phyloP scores from a whole-genome alignment of 1,140 invertebrate genomes.

The Sminthurides bifidus region DNA sequence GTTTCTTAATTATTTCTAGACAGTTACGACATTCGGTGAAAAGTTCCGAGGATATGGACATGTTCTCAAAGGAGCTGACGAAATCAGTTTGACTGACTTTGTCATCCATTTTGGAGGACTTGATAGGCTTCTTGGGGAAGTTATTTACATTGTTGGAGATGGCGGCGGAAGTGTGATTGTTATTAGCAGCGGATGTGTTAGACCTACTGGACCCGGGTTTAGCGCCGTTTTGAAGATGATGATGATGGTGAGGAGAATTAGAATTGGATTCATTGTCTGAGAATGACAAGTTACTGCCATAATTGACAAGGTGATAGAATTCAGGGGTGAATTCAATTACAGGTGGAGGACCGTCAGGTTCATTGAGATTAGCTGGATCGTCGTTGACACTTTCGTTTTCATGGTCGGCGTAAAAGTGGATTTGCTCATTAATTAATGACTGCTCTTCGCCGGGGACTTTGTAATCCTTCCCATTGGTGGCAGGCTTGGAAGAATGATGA shows the following conservation, averaged over 20 bases:
- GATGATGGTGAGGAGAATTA: slow-evolving; percentile 9
- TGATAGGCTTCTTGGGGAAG: neutral
- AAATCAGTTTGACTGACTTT: slow-evolving; percentile 32
- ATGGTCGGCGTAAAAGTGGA: neutral
- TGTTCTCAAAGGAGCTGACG: slow-evolving; percentile 22
- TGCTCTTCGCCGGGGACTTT: too few species aligned
- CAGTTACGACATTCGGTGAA: slow-evolving; percentile 30
- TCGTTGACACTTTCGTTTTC: slow-evolving; percentile 14
- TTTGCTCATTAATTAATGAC: slow-evolving; percentile 7
- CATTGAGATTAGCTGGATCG: neutral
- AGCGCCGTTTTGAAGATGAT: neutral
- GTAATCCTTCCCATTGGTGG: slow-evolving; percentile 8
- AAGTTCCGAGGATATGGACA: slow-evolving; percentile 27
- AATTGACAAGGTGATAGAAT: slow-evolving; percentile 30
- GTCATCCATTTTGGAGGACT: slow-evolving; percentile 21
- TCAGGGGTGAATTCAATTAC: slow-evolving; percentile 30
- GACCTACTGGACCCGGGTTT: neutral
- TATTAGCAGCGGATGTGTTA: neutral
- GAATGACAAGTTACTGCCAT: slow-evolving; percentile 25
- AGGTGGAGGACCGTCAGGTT: slow-evolving; percentile 11
- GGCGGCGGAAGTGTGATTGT: neutral
- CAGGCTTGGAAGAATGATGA: neutral
- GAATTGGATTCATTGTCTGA: slow-evolving; percentile 19
- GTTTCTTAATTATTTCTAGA: slow-evolving; percentile 28
- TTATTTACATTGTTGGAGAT: neutral